Conservation (phyloP, 2,797 vertebrate species). For the Cossypha heuglini region DNA sequence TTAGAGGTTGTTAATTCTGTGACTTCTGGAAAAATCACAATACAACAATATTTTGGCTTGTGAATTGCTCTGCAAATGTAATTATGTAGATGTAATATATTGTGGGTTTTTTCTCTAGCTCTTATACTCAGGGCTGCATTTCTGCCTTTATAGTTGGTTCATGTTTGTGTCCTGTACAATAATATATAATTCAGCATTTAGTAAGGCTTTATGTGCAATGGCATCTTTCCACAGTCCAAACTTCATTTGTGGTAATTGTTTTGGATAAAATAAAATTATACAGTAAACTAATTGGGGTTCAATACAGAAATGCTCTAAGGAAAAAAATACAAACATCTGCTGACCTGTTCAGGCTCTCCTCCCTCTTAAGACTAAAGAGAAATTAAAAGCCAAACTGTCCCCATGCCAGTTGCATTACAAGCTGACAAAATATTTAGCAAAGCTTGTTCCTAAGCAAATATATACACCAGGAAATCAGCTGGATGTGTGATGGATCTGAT, state of each 20-base stretch:
- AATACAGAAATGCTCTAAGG: neutral
- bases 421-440: neutral
- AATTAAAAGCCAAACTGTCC: neutral
- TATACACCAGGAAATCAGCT: neutral
- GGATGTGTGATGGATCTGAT: neutral
- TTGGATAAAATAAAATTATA: neutral
- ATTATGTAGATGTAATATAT: neutral
- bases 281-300: neutral
- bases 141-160: neutral
- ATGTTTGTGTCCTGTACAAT: neutral
- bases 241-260: neutral
- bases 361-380: neutral
- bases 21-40: neutral
- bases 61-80: neutral
- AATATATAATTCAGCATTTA: neutral
- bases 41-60: neutral
- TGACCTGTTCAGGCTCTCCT: neutral
- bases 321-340: neutral
- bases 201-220: neutral
- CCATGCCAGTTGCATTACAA: neutral
- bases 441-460: neutral
- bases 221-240: neutral
- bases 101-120: neutral
- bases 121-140: neutral
- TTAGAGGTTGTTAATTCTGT: neutral